phyloP scores from a whole-genome alignment of 2,113 vertebrate species.

The Lepus europaeus region DNA sequence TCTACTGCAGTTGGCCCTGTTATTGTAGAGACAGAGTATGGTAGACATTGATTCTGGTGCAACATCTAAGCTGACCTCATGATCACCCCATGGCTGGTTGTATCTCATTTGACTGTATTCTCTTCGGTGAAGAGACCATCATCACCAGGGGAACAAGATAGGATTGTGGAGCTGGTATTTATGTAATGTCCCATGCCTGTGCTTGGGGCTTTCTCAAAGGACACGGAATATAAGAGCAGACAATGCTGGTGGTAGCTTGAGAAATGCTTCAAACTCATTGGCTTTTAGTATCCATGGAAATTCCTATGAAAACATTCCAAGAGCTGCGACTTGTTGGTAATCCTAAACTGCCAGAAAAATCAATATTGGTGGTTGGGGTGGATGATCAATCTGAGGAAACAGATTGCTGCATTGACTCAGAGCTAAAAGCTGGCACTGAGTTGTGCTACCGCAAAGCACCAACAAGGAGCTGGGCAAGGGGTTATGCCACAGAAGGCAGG shows the following conservation, averaged over 20 bases:
- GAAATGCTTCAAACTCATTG: not conserved
- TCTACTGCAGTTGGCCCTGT: not conserved
- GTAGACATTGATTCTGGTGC: not conserved
- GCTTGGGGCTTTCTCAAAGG: not conserved
- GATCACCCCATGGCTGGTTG: not conserved
- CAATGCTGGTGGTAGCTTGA: not conserved
- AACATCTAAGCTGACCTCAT: not conserved
- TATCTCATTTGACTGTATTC: not conserved
- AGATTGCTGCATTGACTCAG: conserved; percentile 33
- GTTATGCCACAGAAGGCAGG: not conserved
- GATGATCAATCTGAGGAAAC: conserved; percentile 43
- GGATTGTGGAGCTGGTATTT: not conserved
- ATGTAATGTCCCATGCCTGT: not conserved
- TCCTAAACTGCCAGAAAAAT: conserved; percentile 16
- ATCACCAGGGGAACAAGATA: not conserved
- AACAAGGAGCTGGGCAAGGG: not conserved
- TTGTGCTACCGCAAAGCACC: not conserved
- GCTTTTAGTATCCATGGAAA: not conserved
- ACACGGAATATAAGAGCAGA: not conserved
- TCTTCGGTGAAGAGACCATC: not conserved
- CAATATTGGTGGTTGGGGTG: conserved; percentile 20
- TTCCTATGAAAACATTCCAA: conserved; percentile 10
- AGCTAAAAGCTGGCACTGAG: not conserved
- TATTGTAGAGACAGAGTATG: not conserved
- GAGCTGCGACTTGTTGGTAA: conserved; percentile 4